A percentile compares a stretch with the other conserved stretches of the same genome.
These are phyloP conservation scores for Graptemys geographica DNA, from an alignment of 2,797 vertebrate genomes.

Conservation along the genomic window DNA sequence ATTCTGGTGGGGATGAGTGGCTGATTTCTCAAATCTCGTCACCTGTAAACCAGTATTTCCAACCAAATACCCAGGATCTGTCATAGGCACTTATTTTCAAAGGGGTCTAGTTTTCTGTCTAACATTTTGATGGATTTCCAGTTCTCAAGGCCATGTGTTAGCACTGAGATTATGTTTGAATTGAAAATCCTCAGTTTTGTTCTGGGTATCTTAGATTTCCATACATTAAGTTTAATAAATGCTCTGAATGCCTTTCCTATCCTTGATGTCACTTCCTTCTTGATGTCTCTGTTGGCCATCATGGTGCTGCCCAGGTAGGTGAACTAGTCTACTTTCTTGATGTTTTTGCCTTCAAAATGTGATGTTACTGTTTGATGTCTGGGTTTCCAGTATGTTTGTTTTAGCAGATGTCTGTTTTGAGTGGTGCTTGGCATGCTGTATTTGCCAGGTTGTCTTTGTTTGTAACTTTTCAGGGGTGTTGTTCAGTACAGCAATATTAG, in stretches of 20 bases:
- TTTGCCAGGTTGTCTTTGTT: background rate
- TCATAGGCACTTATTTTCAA: background rate
- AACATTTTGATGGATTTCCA: background rate
- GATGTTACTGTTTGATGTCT: background rate
- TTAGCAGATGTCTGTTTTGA: background rate
- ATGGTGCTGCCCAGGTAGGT: background rate
- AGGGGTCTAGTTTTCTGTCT: no score
- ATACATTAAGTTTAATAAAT: background rate
- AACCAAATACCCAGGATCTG: background rate
- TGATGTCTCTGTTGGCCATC: background rate
- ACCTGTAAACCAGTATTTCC: background rate
- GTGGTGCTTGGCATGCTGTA: background rate
- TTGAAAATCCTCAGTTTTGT: background rate
- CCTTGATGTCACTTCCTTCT: background rate
- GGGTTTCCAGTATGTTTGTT: background rate
- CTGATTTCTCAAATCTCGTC: background rate
- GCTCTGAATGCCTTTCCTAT: background rate
- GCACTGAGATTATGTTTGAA: background rate
- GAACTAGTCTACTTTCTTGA: background rate
- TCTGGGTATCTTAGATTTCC: background rate
- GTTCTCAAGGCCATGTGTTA: background rate
- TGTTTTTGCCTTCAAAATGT: background rate
- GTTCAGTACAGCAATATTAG: background rate
- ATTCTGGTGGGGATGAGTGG: background rate
- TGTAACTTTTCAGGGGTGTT: background rate